Evolutionary conservation across 2,888 invertebrate genomes (phyloP).

Genomic region (Andrena camellia): DNA sequence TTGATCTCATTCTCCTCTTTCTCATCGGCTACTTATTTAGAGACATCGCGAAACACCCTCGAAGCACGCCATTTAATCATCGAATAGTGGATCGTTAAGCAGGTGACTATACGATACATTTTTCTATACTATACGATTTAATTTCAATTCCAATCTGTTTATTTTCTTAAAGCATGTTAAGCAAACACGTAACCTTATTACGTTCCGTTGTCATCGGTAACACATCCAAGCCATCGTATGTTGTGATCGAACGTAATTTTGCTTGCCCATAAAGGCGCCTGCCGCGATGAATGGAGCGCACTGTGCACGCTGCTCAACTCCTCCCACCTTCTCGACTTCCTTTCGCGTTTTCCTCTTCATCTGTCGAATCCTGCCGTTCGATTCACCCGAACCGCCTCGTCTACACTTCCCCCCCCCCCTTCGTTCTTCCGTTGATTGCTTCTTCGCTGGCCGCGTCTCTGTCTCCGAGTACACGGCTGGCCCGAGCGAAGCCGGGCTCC

Average conservation of each 20-base stretch:
- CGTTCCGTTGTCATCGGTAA: constrained; percentile 28
- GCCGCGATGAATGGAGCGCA: constrained; percentile 30
- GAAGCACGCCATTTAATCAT: neutral
- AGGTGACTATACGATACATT: no score
- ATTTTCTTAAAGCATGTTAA: neutral
- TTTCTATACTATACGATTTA: no score
- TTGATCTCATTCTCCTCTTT: constrained; percentile 31
- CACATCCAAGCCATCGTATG: constrained; percentile 16
- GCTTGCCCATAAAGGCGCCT: constrained; percentile 26
- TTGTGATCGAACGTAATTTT: constrained; percentile 44
- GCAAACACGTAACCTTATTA: constrained; percentile 7
- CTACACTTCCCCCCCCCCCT: constrained; percentile 12
- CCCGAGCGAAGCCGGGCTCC: constrained; percentile 48
- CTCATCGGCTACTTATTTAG: constrained; percentile 38
- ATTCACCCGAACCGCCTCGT: constrained; percentile 34
- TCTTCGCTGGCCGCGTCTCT: constrained; percentile 60
- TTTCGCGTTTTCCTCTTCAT: constrained; percentile 36
- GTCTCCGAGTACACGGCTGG: constrained; percentile 38
- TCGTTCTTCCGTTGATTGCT: constrained; percentile 62
- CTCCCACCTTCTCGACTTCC: neutral
- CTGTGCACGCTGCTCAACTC: constrained; percentile 21
- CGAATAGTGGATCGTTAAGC: neutral
- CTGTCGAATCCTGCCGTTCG: constrained; percentile 51
- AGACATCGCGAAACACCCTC: constrained; percentile 22
- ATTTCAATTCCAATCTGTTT: neutral